phyloP scores from a whole-genome alignment of 2,113 vertebrate species.

The Garra rufa region DNA sequence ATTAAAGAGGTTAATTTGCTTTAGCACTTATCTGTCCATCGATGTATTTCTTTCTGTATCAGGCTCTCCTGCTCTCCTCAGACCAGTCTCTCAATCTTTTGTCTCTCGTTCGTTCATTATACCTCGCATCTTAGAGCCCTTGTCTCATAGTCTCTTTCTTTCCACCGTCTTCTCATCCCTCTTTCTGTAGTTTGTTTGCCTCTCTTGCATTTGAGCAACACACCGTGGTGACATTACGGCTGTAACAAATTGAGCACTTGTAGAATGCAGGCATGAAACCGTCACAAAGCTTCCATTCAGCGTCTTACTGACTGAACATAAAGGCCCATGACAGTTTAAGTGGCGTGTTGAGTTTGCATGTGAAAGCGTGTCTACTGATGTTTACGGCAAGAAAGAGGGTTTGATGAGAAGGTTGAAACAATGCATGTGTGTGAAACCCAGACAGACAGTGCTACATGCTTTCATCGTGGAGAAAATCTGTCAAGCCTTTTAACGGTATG shows the following conservation, averaged over 20 bases:
- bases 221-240: slow-evolving; percentile 39
- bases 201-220: slow-evolving; percentile 21
- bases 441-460: slow-evolving; percentile 1
- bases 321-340: slow-evolving; percentile 46
- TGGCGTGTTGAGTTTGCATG: slow-evolving; percentile 48
- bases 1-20: slow-evolving; percentile 56
- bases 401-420: slow-evolving; percentile 45
- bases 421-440: slow-evolving; percentile 25
- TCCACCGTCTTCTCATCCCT: slow-evolving; percentile 8
- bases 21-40: slow-evolving; percentile 30
- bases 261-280: slow-evolving; percentile 47
- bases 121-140: neutral
- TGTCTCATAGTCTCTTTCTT: neutral
- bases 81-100: slow-evolving; percentile 40
- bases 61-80: slow-evolving; percentile 35
- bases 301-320: slow-evolving; percentile 42
- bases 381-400: slow-evolving; percentile 32
- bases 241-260: slow-evolving; percentile 49
- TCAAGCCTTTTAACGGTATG: neutral
- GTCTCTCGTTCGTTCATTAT: slow-evolving; percentile 17
- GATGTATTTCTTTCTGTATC: neutral
- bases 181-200: slow-evolving; percentile 36
- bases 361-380: slow-evolving; percentile 39
- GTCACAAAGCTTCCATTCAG: slow-evolving; percentile 43
- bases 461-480: neutral